Conservation (phyloP, 2,888 invertebrate species). For the Troilus luridus region DNA sequence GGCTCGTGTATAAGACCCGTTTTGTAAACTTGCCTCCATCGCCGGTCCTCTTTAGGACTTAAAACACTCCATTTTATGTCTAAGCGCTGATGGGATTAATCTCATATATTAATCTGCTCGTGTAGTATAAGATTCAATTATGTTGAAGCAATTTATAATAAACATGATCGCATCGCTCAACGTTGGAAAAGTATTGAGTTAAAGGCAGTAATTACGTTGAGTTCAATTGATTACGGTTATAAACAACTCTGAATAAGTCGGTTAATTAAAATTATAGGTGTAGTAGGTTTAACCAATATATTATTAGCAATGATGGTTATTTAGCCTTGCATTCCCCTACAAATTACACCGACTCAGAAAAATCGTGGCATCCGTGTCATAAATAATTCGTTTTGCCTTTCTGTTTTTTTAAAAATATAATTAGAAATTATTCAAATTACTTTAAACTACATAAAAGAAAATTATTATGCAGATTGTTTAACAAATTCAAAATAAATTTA, state of each 20-base stretch:
- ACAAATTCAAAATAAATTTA: too few species aligned
- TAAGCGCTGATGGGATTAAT: background rate
- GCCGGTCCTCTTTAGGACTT: background rate
- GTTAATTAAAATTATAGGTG: background rate
- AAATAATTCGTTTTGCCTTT: too few species aligned
- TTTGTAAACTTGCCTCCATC: background rate
- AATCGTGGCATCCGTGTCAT: background rate
- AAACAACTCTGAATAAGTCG: background rate
- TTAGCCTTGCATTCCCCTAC: background rate
- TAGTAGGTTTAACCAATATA: background rate
- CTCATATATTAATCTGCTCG: background rate
- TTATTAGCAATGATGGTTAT: background rate
- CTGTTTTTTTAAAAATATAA: too few species aligned
- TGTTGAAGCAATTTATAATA: background rate
- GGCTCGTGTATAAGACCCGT: background rate
- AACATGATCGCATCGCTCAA: background rate
- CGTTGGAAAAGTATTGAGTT: background rate
- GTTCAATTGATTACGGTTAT: background rate
- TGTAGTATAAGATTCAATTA: background rate
- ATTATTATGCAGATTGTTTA: too few species aligned
- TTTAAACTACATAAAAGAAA: too few species aligned
- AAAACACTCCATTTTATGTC: background rate
- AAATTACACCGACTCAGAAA: background rate
- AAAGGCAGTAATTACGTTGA: background rate
- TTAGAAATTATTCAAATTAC: too few species aligned